Base-by-base conservation (phyloP, 2,113 vertebrate species). In the Sorex araneus region DNA sequence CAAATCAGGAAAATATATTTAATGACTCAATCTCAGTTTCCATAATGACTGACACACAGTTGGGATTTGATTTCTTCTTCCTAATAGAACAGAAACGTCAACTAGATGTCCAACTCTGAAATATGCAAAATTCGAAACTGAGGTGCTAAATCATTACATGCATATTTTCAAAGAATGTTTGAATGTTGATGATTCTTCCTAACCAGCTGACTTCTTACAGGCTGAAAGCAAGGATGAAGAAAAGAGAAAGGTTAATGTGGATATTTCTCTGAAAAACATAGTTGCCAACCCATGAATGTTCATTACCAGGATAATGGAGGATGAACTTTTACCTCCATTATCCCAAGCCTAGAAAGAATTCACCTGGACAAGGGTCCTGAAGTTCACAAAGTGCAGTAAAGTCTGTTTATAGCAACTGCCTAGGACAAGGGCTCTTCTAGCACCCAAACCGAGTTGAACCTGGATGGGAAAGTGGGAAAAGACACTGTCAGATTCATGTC, bases 141-240 rank as follows among this genome's bases (percentile, higher is more conserved):
- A 50, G 47, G 4, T 28, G 1, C 6, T 9, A 3, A 23, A 28
- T 50, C 13, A 50, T 13, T 13, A 50, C 70, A 12, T n/a, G 25
- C 1, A 88, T 8, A 90, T 43, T 73, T 88, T 67, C 80, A 64
- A 60, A 81, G 36, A 60, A 87, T 81, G 84, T 92, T 30, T 74
- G 40, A 88, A 45, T 36, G 80, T 36, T 50, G 9, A 3, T 75
- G 66, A 40, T 77, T 36, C 12, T 47, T 76, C 21, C 25, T 30
- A 60, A 60, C 64, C 84, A 6, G 50, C 19, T 60, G 54, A 50
- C n/a, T 3, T 0, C 60, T 82, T 36, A 28, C 5, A 32, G 6
- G 19, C 12, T 16, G 3, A 83, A 30, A 63, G 4, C 36, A 6
- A 70, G 45, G 6, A 88, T 15, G 16, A 28, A 88, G 0, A 1